Percentiles rank a stretch among this genome's conserved stretches.
Conservation (phyloP, 2,888 invertebrate genomes). For the Perdita meconis region DNA sequence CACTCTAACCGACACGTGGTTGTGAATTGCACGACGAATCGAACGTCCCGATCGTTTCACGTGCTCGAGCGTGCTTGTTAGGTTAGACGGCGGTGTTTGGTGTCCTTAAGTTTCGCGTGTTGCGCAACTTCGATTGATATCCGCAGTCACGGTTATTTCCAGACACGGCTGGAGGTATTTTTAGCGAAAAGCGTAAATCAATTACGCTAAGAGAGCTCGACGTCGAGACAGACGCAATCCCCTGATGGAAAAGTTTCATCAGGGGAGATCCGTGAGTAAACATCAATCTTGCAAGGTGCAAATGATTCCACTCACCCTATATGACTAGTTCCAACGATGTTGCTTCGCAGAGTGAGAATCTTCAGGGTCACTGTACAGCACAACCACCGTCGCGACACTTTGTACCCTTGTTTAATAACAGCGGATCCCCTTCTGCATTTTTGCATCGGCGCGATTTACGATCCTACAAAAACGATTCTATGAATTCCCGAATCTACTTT, state of each 20-base stretch:
- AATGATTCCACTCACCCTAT: conserved; percentile 50
- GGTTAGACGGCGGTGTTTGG: neutral
- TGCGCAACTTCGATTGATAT: neutral
- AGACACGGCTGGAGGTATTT: neutral
- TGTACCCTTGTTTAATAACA: conserved; percentile 44
- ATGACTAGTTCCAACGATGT: conserved; percentile 25
- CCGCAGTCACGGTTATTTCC: too few species aligned
- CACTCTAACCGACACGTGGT: neutral
- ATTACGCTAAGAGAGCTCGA: neutral
- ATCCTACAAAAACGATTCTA: neutral
- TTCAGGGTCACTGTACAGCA: conserved; percentile 44
- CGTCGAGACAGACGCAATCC: neutral
- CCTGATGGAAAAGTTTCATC: neutral
- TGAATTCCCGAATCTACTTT: neutral
- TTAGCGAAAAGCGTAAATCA: neutral
- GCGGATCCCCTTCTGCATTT: conserved; percentile 34
- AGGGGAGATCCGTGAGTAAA: neutral
- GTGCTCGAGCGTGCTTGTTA: neutral
- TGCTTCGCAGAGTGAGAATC: conserved; percentile 36
- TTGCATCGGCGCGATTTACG: conserved; percentile 22
- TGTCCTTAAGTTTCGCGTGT: neutral
- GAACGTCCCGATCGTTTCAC: conserved; percentile 1
- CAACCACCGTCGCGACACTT: conserved; percentile 51
- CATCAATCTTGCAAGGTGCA: conserved; percentile 21
- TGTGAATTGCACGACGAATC: conserved; percentile 1